phyloP scores from a whole-genome alignment of 37 sponge, comb jelly and placozoan species.

The Ephydatia muelleri region DNA sequence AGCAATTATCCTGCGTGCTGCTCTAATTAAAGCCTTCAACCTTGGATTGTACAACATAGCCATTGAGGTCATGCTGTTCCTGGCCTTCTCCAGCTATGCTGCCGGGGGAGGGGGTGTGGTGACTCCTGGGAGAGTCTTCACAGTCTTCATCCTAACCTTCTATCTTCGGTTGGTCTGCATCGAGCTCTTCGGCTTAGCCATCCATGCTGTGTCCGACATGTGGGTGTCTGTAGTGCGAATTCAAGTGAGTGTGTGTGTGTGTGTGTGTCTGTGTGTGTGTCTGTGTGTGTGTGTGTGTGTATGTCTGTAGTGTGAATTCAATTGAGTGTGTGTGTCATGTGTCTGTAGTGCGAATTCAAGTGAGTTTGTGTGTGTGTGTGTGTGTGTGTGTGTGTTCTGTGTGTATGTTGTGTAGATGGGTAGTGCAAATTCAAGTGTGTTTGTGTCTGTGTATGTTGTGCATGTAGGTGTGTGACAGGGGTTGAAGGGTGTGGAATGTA shows the following conservation, averaged over 20 bases:
- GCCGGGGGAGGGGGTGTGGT: constrained; percentile 6
- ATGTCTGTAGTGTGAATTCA: background rate
- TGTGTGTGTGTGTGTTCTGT: constrained; percentile 3
- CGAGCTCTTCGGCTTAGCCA: constrained; percentile 14
- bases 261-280: background rate
- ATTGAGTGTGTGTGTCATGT: background rate
- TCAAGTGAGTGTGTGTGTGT: background rate
- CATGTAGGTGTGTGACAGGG: too few relatives aligned
- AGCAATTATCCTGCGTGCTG: constrained; percentile 8
- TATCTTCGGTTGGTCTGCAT: constrained; percentile 32
- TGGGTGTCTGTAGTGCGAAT: constrained; percentile 1
- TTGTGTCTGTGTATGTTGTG: background rate
- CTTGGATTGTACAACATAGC: background rate
- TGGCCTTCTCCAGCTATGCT: background rate
- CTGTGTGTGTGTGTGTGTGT: constrained; percentile 6
- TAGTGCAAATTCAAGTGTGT: too few relatives aligned
- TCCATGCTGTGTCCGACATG: constrained; percentile 36
- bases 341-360: too few relatives aligned
- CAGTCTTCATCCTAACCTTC: constrained; percentile 31
- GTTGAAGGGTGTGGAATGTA: too few relatives aligned
- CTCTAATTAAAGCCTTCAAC: constrained; percentile 24
- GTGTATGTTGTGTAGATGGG: background rate
- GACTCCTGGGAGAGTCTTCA: constrained; percentile 42
- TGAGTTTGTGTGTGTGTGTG: constrained; percentile 24
- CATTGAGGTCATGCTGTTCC: constrained; percentile 19